A percentile compares a stretch with the other conserved stretches of the same genome.
Evolutionary conservation across 2,888 invertebrate species (phyloP).

Genomic region (Halocaridina rubra): DNA sequence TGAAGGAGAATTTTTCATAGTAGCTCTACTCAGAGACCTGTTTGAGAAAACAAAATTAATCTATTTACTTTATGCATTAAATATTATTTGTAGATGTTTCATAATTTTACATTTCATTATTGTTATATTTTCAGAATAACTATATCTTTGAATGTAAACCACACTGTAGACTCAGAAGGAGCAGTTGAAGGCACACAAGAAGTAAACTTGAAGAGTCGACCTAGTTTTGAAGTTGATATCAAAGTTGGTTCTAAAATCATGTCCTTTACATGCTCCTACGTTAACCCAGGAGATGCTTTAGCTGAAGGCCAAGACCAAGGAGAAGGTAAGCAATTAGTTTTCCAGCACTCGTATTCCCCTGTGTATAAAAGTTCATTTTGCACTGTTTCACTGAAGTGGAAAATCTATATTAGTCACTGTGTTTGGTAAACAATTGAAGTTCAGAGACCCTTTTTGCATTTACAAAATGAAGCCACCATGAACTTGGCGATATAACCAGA

Average conservation of each 20-base stretch:
- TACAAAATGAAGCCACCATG: background rate
- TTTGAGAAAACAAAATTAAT: too few species aligned
- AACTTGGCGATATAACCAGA: background rate
- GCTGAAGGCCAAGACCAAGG: slow-evolving; percentile 19
- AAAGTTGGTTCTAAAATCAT: slow-evolving; percentile 81
- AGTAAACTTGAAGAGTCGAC: slow-evolving; percentile 85
- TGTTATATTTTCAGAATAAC: too few species aligned
- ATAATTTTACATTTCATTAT: too few species aligned
- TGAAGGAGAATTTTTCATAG: too few species aligned
- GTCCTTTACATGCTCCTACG: slow-evolving; percentile 86
- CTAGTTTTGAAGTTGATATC: slow-evolving; percentile 90
- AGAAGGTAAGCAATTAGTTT: slow-evolving; percentile 12
- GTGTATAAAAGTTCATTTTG: background rate
- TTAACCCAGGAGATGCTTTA: slow-evolving; percentile 71
- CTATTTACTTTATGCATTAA: too few species aligned
- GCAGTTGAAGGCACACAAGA: slow-evolving; percentile 76
- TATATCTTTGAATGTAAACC: slow-evolving; percentile 91
- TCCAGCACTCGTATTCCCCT: too few species aligned
- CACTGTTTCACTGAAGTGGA: background rate
- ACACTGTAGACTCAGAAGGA: slow-evolving; percentile 87
- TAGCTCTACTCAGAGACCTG: too few species aligned
- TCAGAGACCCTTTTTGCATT: background rate
- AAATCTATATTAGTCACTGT: too few species aligned
- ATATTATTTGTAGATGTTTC: too few species aligned
- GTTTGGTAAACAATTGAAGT: background rate